Evolutionary conservation across 2,888 invertebrate species (phyloP), one percentile per base, ranked within the genome.

Genomic region (Drosophila rubida): DNA sequence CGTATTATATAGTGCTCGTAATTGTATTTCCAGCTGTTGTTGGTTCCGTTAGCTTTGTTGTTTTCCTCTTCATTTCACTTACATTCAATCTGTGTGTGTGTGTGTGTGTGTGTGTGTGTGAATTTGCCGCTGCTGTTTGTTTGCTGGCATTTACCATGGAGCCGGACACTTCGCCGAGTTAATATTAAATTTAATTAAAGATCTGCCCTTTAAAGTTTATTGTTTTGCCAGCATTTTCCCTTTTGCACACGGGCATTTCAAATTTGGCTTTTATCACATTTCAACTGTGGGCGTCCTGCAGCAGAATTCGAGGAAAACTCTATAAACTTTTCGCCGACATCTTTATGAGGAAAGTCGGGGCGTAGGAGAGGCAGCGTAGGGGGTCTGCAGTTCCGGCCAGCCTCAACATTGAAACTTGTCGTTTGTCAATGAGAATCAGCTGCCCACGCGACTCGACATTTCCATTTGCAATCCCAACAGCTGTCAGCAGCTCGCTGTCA

Each of bases 401-500:
- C 42, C 23, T 8, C 62, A 46, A n/a, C 27, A 19, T 14, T 44
- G 50, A n/a, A 74, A 45, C 65, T 57, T 70, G 71, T 62, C 50
- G 53, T 48, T 53, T 39, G 51, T 50, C 65, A 69, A 75, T 48
- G 53, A 14, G 42, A 60, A 19, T 65, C 57, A 13, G 55, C 25
- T 50, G 35, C 64, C 68, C 73, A 76, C 69, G 53, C 51, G n/a
- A 22, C 32, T 30, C 25, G 51, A 57, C 53, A 63, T 59, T 72
- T 76, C 2, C 69, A 76, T 72, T 65, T 66, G 53, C 62, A 58
- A 48, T 42, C 19, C 42, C 16, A 65, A 57, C 59, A 67, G 59
- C 67, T 75, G 72, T 75, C 72, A 68, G 41, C 49, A 75, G 66
- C 64, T 67, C 67, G 62, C 71, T 75, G 78, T 70, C 84, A 74